These are phyloP conservation scores for Capitulum mitella DNA, from an alignment of 2,888 invertebrate species.

Conservation along the genomic window DNA sequence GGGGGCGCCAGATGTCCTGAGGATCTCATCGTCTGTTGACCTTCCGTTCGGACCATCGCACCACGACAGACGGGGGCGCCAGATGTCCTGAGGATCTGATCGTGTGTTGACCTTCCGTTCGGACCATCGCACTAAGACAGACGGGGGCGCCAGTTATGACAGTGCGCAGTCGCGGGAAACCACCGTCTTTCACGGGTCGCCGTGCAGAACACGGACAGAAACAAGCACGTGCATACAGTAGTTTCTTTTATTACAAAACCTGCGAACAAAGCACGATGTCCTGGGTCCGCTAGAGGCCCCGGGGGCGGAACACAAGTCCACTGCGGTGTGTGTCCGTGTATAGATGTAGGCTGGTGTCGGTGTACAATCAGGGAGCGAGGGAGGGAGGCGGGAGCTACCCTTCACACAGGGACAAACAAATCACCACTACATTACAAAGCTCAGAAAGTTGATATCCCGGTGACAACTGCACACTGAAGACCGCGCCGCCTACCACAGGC, in stretches of 20 bases:
- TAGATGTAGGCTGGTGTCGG: not conserved
- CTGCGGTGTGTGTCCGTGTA: not conserved
- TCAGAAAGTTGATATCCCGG: not conserved
- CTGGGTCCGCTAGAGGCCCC: not conserved
- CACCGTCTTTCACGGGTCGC: too few relatives aligned
- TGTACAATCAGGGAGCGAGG: not conserved
- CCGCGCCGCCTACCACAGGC: not conserved
- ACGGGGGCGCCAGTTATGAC: too few relatives aligned
- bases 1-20: too few relatives aligned
- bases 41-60: too few relatives aligned
- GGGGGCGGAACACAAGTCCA: not conserved
- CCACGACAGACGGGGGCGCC: too few relatives aligned
- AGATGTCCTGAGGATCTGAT: too few relatives aligned
- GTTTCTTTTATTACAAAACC: slow-evolving; percentile 10
- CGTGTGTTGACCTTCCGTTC: too few relatives aligned
- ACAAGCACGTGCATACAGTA: not conserved
- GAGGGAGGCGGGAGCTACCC: not conserved
- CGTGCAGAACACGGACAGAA: too few relatives aligned
- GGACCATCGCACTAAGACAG: too few relatives aligned
- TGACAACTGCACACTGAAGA: not conserved
- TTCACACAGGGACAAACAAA: slow-evolving; percentile 4
- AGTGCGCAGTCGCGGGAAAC: too few relatives aligned
- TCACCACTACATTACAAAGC: slow-evolving; percentile 14
- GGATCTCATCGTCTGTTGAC: too few relatives aligned
- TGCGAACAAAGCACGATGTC: slow-evolving; percentile 10